These are phyloP conservation scores for Penaeus vannamei DNA, from an alignment of 1,140 invertebrate genomes.

Conservation along the genomic window DNA sequence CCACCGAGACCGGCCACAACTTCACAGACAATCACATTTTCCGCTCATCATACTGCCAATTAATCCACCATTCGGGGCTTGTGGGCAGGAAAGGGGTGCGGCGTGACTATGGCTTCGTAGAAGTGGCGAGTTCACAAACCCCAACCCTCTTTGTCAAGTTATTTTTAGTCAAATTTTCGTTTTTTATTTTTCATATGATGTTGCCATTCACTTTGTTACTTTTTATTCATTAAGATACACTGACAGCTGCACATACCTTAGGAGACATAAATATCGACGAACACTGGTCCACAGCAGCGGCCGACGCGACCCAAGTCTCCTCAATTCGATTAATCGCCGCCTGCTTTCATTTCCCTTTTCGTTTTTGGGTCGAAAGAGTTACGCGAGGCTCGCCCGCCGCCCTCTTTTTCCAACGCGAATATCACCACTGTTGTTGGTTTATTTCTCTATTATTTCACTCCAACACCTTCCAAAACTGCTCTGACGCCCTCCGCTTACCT, in stretches of 20 bases:
- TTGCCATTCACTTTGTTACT: not conserved
- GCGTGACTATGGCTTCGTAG: not conserved
- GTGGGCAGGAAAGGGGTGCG: not conserved
- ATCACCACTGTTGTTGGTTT: slow-evolving; percentile 37
- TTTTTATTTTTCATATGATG: not conserved
- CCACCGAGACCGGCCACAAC: too few relatives aligned
- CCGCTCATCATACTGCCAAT: too few relatives aligned
- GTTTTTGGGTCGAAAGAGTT: slow-evolving; percentile 62
- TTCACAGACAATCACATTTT: too few relatives aligned
- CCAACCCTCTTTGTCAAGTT: slow-evolving; percentile 12
- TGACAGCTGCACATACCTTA: slow-evolving; percentile 61
- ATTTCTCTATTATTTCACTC: slow-evolving; percentile 25
- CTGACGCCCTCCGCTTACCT: slow-evolving; percentile 64
- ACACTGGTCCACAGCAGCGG: slow-evolving; percentile 32
- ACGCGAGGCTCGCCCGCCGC: slow-evolving; percentile 51
- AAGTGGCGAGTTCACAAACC: not conserved
- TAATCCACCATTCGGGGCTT: not conserved
- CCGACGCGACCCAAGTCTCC: slow-evolving; percentile 45
- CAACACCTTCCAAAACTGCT: slow-evolving; percentile 45
- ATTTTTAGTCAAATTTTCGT: slow-evolving; percentile 26
- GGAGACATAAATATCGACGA: slow-evolving; percentile 67
- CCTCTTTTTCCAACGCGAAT: slow-evolving; percentile 53
- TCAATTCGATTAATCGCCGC: slow-evolving; percentile 63
- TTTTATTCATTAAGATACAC: slow-evolving; percentile 26
- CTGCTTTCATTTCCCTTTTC: slow-evolving; percentile 66